phyloP scores from a whole-genome alignment of 2,113 vertebrate genomes.

The Pelecanus crispus region DNA sequence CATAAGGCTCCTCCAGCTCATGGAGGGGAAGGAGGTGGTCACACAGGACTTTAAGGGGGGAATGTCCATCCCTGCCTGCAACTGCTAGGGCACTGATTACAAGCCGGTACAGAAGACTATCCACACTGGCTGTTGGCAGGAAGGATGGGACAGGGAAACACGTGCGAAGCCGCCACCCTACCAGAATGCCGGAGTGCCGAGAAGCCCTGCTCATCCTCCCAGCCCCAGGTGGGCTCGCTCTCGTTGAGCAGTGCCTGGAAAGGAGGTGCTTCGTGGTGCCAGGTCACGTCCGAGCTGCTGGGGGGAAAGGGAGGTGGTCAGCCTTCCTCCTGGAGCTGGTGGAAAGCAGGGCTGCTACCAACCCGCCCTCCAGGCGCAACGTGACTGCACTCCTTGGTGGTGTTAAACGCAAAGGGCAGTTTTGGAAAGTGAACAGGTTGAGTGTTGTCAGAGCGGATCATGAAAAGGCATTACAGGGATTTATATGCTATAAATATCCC shows the following conservation, averaged over 20 bases:
- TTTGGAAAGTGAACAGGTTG: neutral
- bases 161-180: neutral
- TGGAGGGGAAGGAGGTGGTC: neutral
- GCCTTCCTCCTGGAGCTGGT: neutral
- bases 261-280: slow-evolving; percentile 74
- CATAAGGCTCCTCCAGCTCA: neutral
- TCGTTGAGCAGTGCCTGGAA: slow-evolving; percentile 70
- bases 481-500: neutral
- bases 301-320: slow-evolving; percentile 6
- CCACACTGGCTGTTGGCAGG: neutral
- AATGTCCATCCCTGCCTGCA: neutral
- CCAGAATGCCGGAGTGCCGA: slow-evolving; percentile 93
- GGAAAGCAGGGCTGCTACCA: neutral
- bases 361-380: rapidly evolving
- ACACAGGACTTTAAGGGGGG: neutral
- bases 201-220: slow-evolving; percentile 90
- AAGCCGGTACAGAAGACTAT: neutral
- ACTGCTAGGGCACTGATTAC: neutral
- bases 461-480: neutral
- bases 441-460: neutral
- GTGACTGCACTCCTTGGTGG: rapidly evolving
- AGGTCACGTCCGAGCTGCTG: slow-evolving; percentile 75
- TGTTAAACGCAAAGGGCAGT: neutral
- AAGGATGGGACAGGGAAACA: neutral
- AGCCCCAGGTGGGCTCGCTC: slow-evolving; percentile 77